Base-by-base conservation (phyloP, 2,888 invertebrate species). In the Cataglyphis albicans region DNA sequence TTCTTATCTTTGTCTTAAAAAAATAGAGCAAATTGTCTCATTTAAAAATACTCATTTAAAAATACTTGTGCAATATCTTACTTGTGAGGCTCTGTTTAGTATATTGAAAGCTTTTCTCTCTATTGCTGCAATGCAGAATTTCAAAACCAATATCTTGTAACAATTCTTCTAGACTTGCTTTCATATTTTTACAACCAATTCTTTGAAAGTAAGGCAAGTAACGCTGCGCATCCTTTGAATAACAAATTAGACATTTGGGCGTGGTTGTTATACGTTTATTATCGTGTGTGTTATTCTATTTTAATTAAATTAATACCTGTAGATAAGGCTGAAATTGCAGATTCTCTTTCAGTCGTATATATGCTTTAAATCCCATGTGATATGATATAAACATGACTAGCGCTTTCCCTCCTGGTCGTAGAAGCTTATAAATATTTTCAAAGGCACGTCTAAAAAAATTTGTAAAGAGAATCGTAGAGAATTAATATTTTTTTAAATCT, bases 121-220 rank as follows among this genome's bases (percentile, higher is more conserved):
- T 95, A 55, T 95, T 95, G 89, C 96, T 95, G 63, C 97, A 97
- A 63, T 96, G 95, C 10, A 96, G 94, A 15, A 96, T 95, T 1
- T 95, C 94, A 91, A 97, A 97, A 0, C 97, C 97, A 2, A 95
- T 95, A 52, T 96, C 95, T 70, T 95, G 94, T 81, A 97, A 94
- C 3, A 96, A 92, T 83, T 95, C 95, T 35, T 95, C 95, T 38
- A 97, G 95, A 81, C 96, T 95, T 15, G 95, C 95, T 68, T 96
- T 96, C 0, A 97, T 96, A 91, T 96, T 95, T 83, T 95, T 91
- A 73, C 95, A 18, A 96, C 21, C 15, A 12, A 3, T 12, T 72
- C 96, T 95, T 86, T 97, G 97, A 89, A 97, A 97, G 0, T 97
- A 96, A 0, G 97, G 97, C 21, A 97, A 95, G 92, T 95, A 97